Evolutionary conservation across 37 sponge, comb jelly and placozoan species (phyloP), one percentile per base, ranked within the genome.

Genomic region (Tethya wilhelma): DNA sequence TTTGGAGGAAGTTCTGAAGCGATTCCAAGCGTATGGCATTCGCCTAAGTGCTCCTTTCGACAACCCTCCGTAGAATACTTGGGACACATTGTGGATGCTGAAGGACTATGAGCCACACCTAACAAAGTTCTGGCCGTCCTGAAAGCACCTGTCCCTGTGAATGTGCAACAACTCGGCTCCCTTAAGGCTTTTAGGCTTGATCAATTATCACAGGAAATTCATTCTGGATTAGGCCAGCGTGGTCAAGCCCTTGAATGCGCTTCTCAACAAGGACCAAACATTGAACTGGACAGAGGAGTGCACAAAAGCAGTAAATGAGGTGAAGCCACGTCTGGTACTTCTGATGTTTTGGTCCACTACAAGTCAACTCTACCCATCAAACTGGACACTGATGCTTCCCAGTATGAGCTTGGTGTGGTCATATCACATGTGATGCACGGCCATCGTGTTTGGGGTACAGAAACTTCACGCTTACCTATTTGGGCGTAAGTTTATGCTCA

Each of bases 381-480:
- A 4, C 7, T 87, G 46, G 87, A 73, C 2, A 41, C 28, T 12
- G 87, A 86, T 73, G 87, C 81, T 23, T 87, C 87, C 0, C 20
- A 75, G 22, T 39, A 74, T 73, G 87, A 76, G 40, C 11, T 80
- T 0, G 87, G 81, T n/a, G 75, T 76, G 3, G 81, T 80, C 33
- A 68, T 87, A 3, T 79, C 87, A 1, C 91, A 91, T 49, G 69
- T 65, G 38, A 40, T 68, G 38, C 57, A 25, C 8, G 56, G 67
- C 44, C 6, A 33, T 89, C 7, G 67, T 77, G 3, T 87, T 59
- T 70, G 84, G 84, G 7, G 59, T 92, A 0, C 68, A 74, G n/a
- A 76, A 71, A 20, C 78, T 91, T 36, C 84, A 91, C 62, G 40
- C 59, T 2, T 92, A 92, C 43, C 58, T 92, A 32, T n/a, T 92